A percentile compares a stretch with the other conserved stretches of the same genome.
These are phyloP conservation scores for Grallaria varia DNA, from an alignment of 2,113 vertebrate species.

Conservation along the genomic window DNA sequence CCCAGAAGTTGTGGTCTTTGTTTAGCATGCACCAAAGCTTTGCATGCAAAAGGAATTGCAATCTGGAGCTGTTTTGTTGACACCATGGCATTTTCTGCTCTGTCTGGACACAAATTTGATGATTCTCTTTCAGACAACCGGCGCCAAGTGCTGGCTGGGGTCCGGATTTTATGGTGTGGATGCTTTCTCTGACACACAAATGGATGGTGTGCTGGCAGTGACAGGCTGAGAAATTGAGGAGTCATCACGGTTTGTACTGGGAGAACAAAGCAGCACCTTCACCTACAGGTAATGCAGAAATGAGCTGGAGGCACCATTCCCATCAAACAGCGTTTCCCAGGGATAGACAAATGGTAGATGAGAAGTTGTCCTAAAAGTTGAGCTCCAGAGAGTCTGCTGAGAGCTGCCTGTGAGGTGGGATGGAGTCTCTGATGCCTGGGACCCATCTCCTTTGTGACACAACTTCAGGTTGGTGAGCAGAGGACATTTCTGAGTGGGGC, in stretches of 20 bases:
- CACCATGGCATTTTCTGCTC: neutral
- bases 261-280: neutral
- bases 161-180: neutral
- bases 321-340: accelerated
- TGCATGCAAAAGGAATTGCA: neutral
- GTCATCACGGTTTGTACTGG: neutral
- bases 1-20: neutral
- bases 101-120: neutral
- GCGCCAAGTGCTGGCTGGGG: neutral
- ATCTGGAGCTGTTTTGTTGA: neutral
- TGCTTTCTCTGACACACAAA: neutral
- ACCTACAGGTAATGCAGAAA: neutral
- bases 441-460: neutral
- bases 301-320: neutral
- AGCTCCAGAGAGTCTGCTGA: neutral
- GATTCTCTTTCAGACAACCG: neutral
- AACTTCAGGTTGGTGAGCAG: accelerated
- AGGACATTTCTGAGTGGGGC: neutral
- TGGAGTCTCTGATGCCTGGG: neutral
- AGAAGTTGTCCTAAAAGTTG: neutral
- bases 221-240: neutral
- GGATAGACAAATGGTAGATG: neutral
- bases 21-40: accelerated
- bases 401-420: neutral
- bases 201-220: neutral